Evolutionary conservation across 2,888 invertebrate species (phyloP).

Genomic region (Apeira syringaria): DNA sequence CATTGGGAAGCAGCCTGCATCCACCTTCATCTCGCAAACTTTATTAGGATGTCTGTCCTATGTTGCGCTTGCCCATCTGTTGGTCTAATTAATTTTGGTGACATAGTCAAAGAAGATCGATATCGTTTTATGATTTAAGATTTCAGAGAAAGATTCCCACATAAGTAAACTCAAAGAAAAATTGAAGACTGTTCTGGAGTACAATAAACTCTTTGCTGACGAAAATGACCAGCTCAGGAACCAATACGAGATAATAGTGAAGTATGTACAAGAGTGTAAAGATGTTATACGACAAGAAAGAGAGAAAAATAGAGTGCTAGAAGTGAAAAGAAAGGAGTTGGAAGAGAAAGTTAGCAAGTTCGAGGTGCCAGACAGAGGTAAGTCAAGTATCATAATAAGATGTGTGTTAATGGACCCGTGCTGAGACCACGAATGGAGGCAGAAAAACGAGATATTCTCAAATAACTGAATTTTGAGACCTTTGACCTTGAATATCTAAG

Average conservation of each 20-base stretch:
- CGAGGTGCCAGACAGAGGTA: constrained; percentile 70
- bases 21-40: no score
- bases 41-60: no score
- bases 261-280: constrained; percentile 80
- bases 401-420: no score
- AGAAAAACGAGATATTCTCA: no score
- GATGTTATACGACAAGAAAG: constrained; percentile 73
- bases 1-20: no score
- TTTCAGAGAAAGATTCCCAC: constrained; percentile 84
- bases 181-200: constrained; percentile 81
- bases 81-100: no score
- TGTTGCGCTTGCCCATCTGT: no score
- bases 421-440: no score
- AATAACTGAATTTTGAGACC: no score
- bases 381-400: constrained; percentile 43
- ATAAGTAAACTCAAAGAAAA: constrained; percentile 86
- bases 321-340: constrained; percentile 58
- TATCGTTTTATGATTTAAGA: constrained; percentile 55
- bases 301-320: constrained; percentile 52
- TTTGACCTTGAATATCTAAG: no score
- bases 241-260: constrained; percentile 74
- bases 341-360: constrained; percentile 66
- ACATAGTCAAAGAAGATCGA: no score
- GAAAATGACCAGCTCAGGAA: constrained; percentile 84
- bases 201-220: constrained; percentile 84